A percentile compares a stretch with the other conserved stretches of the same genome.
phyloP scores from a whole-genome alignment of 2,797 vertebrate species.

The Anabas testudineus region DNA sequence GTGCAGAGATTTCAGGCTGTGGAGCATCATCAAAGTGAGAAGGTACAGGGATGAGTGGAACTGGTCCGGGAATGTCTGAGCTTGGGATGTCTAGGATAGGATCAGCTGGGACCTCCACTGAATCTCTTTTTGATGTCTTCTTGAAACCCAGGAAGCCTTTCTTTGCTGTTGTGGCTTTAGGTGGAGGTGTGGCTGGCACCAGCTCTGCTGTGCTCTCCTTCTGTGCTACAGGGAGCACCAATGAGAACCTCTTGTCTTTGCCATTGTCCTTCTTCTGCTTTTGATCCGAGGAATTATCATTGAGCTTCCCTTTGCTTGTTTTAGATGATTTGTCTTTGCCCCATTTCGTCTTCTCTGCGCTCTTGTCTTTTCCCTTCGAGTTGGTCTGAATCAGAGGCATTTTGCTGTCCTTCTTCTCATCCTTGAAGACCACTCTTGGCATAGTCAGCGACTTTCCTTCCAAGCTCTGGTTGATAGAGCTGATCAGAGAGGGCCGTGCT shows the following conservation, averaged over 20 bases:
- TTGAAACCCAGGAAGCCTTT: constrained; percentile 65
- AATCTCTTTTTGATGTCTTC: constrained; percentile 55
- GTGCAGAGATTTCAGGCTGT: constrained; percentile 5
- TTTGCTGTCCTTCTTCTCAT: constrained; percentile 74
- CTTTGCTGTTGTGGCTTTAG: constrained; percentile 54
- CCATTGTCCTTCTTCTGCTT: constrained; percentile 70
- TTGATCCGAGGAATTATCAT: constrained; percentile 14
- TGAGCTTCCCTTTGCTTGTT: constrained; percentile 49
- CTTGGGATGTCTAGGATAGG: constrained; percentile 60
- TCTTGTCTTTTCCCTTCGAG: constrained; percentile 59
- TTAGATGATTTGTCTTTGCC: constrained; percentile 56
- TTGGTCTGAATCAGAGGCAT: constrained; percentile 45
- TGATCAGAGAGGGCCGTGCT: constrained; percentile 76
- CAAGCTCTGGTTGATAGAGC: constrained; percentile 74
- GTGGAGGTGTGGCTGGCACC: constrained; percentile 57
- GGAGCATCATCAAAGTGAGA: constrained; percentile 5
- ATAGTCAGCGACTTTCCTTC: constrained; percentile 19
- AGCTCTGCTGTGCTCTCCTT: constrained; percentile 53
- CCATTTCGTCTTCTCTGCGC: constrained; percentile 53
- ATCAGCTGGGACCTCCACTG: constrained; percentile 9
- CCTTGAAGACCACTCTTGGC: constrained; percentile 84
- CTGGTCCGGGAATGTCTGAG: constrained; percentile 17
- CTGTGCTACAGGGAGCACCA: neutral
- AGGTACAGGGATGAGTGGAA: constrained; percentile 57
- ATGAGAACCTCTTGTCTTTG: constrained; percentile 59